Evolutionary conservation across 2,888 invertebrate genomes (phyloP), one percentile per base, ranked within the genome.

Genomic region (Trileptium ribeirensis): DNA sequence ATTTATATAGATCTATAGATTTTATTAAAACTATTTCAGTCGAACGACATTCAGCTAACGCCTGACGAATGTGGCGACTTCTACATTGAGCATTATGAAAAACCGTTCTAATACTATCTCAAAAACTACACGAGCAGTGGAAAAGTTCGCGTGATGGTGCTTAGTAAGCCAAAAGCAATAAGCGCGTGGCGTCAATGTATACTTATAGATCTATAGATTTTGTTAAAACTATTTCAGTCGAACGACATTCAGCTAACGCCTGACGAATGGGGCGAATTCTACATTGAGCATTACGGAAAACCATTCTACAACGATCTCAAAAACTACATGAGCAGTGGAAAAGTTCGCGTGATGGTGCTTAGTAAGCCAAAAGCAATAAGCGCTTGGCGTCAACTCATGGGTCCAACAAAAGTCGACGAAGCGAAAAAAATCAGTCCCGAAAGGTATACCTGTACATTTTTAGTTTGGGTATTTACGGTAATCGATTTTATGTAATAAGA

Each of bases 11-110:
- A n/a, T n/a, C n/a, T n/a, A n/a, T n/a, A n/a, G n/a, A n/a, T n/a
- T n/a, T n/a, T n/a, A n/a, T n/a, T n/a, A n/a, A n/a, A n/a, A n/a
- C n/a, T n/a, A n/a, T 84, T 90, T 77, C 90, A 94, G 92, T 92
- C 91, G 85, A 91, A 94, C 82, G 90, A 91, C 84, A 89, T 95
- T 0, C 92, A 91, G 79, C 90, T 96, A 81, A 93, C 94, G 0
- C 93, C 94, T 0, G 96, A 96, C 89, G 93, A 95, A 89, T 94
- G 93, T 0, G 94, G 94, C 0, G 94, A 95, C 87, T 92, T 96
- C 85, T 95, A 94, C 89, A 91, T 91, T 1, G 92, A 93, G 79
- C 92, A 93, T 87, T 93, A 93, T 87, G 94, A 94, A 0, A 91
- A 92, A 80, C 90, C 92, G 36, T 92, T 92, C 85, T 95, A 94